These are phyloP conservation scores for Mionectes macconnelli DNA, from an alignment of 2,113 vertebrate species.

Conservation along the genomic window DNA sequence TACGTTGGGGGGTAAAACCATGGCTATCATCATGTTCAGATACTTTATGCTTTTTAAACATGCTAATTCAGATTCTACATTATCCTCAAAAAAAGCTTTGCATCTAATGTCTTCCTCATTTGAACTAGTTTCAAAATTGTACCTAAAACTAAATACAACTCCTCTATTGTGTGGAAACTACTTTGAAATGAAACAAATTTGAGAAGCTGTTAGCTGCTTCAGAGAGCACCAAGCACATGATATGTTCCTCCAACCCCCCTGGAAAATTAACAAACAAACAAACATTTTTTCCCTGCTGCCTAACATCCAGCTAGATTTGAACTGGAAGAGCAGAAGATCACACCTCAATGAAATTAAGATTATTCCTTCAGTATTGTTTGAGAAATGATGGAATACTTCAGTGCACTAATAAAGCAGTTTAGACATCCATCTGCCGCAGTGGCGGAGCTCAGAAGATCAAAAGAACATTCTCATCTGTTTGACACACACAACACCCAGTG, in stretches of 20 bases:
- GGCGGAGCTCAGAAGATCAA: background rate
- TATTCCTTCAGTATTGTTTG: background rate
- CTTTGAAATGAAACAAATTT: constrained; percentile 6
- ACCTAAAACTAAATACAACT: background rate
- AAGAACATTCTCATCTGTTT: constrained; percentile 29
- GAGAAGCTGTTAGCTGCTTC: background rate
- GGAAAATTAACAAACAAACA: background rate
- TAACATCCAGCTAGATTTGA: background rate
- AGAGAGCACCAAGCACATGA: background rate
- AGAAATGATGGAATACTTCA: background rate
- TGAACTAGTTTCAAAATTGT: background rate
- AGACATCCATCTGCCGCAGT: background rate
- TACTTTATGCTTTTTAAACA: background rate
- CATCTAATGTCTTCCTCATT: background rate
- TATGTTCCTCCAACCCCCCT: background rate
- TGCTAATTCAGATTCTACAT: background rate
- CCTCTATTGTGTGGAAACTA: background rate
- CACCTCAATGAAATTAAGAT: background rate
- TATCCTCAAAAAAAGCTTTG: background rate
- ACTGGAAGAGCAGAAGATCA: background rate
- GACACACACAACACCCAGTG: background rate
- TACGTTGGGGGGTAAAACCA: background rate
- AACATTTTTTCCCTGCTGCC: background rate
- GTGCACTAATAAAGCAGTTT: background rate
- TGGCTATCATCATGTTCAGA: background rate